Conservation (phyloP, 2,113 vertebrate genomes). For the Condylura cristata region DNA sequence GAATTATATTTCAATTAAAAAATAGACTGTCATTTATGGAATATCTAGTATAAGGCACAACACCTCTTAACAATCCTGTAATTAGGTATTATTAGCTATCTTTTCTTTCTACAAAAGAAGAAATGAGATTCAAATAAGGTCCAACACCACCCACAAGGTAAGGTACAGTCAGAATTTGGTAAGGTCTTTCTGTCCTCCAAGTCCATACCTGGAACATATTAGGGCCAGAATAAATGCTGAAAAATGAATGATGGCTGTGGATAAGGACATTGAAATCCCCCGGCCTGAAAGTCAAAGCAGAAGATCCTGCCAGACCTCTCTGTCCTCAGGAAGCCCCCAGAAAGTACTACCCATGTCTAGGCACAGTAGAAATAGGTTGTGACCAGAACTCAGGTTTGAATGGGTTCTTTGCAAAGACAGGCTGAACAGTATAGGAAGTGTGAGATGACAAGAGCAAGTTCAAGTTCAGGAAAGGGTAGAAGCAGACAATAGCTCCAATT, state of each 20-base stretch:
- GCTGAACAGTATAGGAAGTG: background rate
- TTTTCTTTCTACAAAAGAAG: background rate
- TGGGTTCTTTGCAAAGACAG: background rate
- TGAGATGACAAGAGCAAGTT: background rate
- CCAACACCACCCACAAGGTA: background rate
- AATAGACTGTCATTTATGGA: background rate
- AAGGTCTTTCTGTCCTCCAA: background rate
- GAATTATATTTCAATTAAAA: background rate
- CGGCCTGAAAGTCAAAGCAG: background rate
- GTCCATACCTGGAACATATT: background rate
- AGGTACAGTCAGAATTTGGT: background rate
- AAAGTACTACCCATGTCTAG: background rate
- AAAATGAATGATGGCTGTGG: background rate
- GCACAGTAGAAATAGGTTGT: background rate
- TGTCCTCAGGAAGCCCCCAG: background rate
- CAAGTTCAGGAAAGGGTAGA: background rate
- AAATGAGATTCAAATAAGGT: slow-evolving; percentile 9
- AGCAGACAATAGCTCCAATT: background rate
- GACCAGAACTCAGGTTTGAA: background rate
- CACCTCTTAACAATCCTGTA: background rate
- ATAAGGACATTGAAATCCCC: background rate
- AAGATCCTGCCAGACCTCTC: background rate
- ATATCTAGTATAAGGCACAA: background rate
- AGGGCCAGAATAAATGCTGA: background rate
- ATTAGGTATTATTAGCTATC: background rate